These are phyloP conservation scores for Aviceda subcristata DNA, from an alignment of 2,113 vertebrate species.

Conservation along the genomic window DNA sequence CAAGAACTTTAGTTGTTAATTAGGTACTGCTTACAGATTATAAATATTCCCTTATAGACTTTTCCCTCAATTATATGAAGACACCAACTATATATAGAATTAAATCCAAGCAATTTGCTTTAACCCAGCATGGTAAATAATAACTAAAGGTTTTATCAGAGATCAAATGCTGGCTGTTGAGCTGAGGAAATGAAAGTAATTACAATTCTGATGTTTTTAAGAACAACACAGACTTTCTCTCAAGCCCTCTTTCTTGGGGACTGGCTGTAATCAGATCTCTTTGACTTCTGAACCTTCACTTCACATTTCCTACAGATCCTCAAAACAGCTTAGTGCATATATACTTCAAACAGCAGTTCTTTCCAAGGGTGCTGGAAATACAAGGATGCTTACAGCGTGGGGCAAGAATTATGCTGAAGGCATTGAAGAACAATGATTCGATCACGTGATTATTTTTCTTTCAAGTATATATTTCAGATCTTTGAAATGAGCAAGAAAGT, in stretches of 20 bases:
- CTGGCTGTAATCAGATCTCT: background rate
- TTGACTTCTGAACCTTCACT: background rate
- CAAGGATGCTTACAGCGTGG: background rate
- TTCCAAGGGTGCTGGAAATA: background rate
- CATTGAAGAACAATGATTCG: background rate
- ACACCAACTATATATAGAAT: background rate
- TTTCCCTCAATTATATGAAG: background rate
- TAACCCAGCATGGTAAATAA: background rate
- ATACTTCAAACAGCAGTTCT: background rate
- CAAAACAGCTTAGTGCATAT: background rate
- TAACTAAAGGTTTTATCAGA: slow-evolving; percentile 1
- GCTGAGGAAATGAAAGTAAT: background rate
- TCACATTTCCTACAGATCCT: background rate
- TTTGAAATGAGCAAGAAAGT: background rate
- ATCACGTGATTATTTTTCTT: background rate
- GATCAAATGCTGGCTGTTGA: slow-evolving; percentile 12
- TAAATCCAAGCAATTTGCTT: slow-evolving; percentile 20
- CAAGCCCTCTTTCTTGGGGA: background rate
- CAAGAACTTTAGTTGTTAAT: slow-evolving; percentile 22
- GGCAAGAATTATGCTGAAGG: background rate
- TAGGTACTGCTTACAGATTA: background rate
- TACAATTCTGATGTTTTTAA: background rate
- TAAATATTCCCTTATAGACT: background rate
- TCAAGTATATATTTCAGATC: background rate
- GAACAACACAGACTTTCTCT: background rate